Evolutionary conservation across 2,797 vertebrate genomes (phyloP).

Genomic region (Natrix natrix): DNA sequence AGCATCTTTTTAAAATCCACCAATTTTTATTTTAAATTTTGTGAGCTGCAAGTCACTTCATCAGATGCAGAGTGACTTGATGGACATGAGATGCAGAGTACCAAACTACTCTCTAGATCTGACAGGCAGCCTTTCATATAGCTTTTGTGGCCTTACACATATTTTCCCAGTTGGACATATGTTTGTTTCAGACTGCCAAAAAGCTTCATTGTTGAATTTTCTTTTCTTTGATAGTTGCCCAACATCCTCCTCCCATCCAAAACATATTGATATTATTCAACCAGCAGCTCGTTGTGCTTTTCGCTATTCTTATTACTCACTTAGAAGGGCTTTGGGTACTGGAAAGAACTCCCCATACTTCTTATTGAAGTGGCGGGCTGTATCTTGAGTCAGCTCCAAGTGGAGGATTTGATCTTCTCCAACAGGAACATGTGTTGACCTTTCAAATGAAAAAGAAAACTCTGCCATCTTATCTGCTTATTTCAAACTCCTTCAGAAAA

Average conservation of each 20-base stretch:
- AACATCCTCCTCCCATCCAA: not conserved
- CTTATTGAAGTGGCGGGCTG: constrained; percentile 88
- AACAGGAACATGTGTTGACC: constrained; percentile 91
- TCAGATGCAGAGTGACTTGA: not conserved
- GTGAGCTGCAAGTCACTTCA: not conserved
- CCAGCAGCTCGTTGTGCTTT: not conserved
- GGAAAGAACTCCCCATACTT: constrained; percentile 88
- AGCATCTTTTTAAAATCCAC: not conserved
- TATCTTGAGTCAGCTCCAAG: constrained; percentile 90
- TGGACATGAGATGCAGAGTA: not conserved
- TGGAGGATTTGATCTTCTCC: constrained; percentile 96
- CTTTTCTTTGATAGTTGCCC: constrained; percentile 23
- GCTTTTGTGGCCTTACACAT: constrained; percentile 1
- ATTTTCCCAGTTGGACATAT: not conserved
- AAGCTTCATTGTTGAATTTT: not conserved
- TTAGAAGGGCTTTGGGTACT: constrained; percentile 82
- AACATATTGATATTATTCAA: constrained; percentile 32
- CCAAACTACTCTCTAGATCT: not conserved
- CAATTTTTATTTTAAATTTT: not conserved
- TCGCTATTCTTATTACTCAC: constrained; percentile 70
- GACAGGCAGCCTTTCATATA: not conserved
- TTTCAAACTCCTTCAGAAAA: not conserved
- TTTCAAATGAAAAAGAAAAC: constrained; percentile 70
- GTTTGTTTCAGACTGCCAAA: constrained; percentile 7
- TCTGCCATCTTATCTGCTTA: not conserved